phyloP scores from a whole-genome alignment of 2,113 vertebrate genomes.

The Miniopterus natalensis region DNA sequence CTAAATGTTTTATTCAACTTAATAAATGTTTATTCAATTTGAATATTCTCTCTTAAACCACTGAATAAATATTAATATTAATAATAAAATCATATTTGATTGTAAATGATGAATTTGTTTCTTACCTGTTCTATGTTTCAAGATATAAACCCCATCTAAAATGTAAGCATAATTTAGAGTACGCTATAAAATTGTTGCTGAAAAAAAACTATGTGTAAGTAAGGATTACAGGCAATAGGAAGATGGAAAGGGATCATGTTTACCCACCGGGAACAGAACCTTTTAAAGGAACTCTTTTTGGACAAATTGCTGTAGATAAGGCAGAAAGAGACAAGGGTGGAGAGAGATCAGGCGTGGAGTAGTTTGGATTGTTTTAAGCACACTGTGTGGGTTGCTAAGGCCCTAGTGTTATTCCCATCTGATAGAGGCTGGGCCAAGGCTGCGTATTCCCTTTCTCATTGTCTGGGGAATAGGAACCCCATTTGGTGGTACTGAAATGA shows the following conservation, averaged over 20 bases:
- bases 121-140: not conserved
- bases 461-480: not conserved
- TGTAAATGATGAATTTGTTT: not conserved
- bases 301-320: not conserved
- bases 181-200: not conserved
- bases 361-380: not conserved
- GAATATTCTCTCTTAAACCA: not conserved
- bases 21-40: constrained; percentile 14
- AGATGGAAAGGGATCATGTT: not conserved
- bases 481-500: not conserved
- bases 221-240: not conserved
- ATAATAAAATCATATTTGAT: constrained; percentile 31
- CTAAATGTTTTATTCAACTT: constrained; percentile 12
- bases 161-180: not conserved
- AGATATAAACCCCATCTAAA: not conserved
- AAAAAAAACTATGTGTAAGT: not conserved
- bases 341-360: too few species aligned
- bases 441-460: not conserved
- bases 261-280: not conserved
- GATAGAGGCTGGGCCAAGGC: not conserved
- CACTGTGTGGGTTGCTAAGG: not conserved
- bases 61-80: not conserved
- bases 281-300: not conserved
- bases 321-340: not conserved
- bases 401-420: not conserved